phyloP scores from a whole-genome alignment of 2,113 vertebrate species.

The Microcebus murinus region DNA sequence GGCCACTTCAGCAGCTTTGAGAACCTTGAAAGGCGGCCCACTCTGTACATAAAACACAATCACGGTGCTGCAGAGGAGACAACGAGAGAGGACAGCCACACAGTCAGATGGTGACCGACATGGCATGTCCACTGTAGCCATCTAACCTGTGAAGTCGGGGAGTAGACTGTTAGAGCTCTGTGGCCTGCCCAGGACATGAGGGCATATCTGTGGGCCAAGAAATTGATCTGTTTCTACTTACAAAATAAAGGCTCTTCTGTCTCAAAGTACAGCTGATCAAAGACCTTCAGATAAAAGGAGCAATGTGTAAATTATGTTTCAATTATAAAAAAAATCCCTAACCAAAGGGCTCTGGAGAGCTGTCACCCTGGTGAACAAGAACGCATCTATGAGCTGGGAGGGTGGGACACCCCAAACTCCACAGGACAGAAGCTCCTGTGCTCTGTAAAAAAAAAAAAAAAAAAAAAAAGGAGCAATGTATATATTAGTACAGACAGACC shows the following conservation, averaged over 20 bases:
- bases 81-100: background rate
- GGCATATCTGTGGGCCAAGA: background rate
- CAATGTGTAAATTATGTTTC: background rate
- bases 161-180: background rate
- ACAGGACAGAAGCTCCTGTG: background rate
- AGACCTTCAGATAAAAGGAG: background rate
- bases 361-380: background rate
- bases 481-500: background rate
- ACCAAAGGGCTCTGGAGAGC: background rate
- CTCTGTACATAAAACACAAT: conserved; percentile 90
- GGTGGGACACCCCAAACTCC: background rate
- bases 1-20: conserved; percentile 87
- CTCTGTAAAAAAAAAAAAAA: background rate
- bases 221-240: background rate
- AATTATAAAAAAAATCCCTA: background rate
- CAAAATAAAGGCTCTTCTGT: background rate
- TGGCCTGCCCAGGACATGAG: background rate
- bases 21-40: conserved; percentile 81
- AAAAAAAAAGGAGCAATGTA: background rate
- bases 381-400: background rate
- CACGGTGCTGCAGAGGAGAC: conserved; percentile 86
- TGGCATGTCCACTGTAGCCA: background rate
- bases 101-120: rapidly evolving
- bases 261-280: background rate
- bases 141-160: background rate